phyloP scores from a whole-genome alignment of 1,140 invertebrate genomes.

The Neodiprion fabricii region DNA sequence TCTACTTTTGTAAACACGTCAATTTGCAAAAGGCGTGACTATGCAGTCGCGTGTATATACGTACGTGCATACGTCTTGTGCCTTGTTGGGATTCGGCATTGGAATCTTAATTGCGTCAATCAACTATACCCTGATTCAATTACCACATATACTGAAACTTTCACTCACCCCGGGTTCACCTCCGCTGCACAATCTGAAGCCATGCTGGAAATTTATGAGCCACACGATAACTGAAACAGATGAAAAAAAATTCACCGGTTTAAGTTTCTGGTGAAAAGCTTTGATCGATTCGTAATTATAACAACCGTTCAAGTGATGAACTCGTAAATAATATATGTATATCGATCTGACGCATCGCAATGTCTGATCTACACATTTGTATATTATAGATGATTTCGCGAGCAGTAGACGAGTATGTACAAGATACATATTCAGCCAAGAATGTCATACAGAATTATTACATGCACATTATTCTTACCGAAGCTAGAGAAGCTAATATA shows the following conservation, averaged over 20 bases:
- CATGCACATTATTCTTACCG: neutral
- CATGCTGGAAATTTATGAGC: slow-evolving; percentile 55
- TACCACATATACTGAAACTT: slow-evolving; percentile 10
- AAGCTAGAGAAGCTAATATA: slow-evolving; percentile 12
- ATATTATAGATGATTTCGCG: no score
- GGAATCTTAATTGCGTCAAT: no score
- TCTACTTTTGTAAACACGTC: neutral
- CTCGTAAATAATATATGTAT: no score
- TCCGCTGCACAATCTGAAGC: slow-evolving; percentile 59
- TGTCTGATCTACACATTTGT: no score
- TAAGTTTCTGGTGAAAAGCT: neutral
- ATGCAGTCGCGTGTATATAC: no score
- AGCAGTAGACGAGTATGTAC: no score
- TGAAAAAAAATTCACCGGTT: slow-evolving; percentile 24
- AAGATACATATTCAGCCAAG: no score
- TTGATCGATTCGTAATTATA: no score
- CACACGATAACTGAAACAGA: slow-evolving; percentile 56
- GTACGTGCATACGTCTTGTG: no score
- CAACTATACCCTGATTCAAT: neutral
- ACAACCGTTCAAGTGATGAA: no score
- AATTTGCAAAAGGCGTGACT: neutral
- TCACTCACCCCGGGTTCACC: slow-evolving; percentile 61
- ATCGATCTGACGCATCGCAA: no score
- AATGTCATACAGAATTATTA: neutral
- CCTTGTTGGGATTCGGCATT: no score